Evolutionary conservation across 2,113 vertebrate genomes (phyloP).

Genomic region (Dicrurus megarhynchus): DNA sequence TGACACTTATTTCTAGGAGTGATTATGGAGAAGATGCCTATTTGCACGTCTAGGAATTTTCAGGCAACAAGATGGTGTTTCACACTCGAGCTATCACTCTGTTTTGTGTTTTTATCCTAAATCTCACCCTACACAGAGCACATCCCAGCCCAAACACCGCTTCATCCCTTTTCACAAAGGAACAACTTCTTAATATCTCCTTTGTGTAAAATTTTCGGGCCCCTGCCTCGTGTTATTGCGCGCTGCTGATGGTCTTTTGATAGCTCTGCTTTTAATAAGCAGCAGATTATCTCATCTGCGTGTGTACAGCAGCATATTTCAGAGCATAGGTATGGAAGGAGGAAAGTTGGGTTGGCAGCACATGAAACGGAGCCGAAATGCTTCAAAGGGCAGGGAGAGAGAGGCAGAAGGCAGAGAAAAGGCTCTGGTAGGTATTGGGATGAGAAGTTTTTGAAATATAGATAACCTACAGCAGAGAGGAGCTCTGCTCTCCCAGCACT

Average conservation of each 20-base stretch:
- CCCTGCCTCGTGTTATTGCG: not conserved
- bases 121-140: not conserved
- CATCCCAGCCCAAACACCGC: not conserved
- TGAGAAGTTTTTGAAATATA: constrained; percentile 64
- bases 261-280: constrained; percentile 32
- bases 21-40: not conserved
- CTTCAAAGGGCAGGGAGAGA: constrained; percentile 45
- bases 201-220: not conserved
- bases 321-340: constrained; percentile 30
- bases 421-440: constrained; percentile 30
- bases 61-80: not conserved
- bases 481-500: constrained; percentile 29
- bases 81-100: not conserved
- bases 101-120: not conserved
- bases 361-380: constrained; percentile 40
- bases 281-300: constrained; percentile 8
- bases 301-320: constrained; percentile 25
- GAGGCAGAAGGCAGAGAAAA: constrained; percentile 48
- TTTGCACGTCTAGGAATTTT: not conserved
- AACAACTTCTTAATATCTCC: not conserved
- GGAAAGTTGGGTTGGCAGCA: constrained; percentile 40
- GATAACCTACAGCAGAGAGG: constrained; percentile 67
- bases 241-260: not conserved
- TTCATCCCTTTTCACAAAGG: not conserved
- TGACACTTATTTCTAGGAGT: not conserved